phyloP scores from a whole-genome alignment of 2,113 vertebrate genomes.

The Tetrax tetrax region DNA sequence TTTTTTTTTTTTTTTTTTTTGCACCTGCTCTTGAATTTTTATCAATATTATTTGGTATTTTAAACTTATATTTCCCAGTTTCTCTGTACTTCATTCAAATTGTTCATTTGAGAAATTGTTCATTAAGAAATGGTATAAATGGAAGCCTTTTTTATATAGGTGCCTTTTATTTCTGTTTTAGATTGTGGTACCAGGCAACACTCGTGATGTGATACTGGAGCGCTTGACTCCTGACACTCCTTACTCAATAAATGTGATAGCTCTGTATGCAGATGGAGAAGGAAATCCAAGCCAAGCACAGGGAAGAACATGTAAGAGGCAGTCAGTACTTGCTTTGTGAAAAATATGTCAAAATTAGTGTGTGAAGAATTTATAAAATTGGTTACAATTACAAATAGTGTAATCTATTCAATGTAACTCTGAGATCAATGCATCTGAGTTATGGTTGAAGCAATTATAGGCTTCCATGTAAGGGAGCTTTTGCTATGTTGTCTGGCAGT shows the following conservation, averaged over 20 bases:
- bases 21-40: background rate
- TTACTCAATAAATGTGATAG: conserved; percentile 85
- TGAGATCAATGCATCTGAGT: background rate
- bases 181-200: conserved; percentile 88
- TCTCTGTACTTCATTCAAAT: background rate
- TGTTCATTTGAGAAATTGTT: background rate
- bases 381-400: background rate
- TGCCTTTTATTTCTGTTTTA: conserved; percentile 54
- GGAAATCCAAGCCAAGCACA: conserved; percentile 79
- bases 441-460: background rate
- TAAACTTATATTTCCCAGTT: background rate
- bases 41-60: background rate
- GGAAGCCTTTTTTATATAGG: background rate
- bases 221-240: conserved; percentile 87
- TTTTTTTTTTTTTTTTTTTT: background rate
- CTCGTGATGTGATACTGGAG: conserved; percentile 85
- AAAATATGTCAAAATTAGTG: background rate
- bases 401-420: background rate
- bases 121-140: background rate
- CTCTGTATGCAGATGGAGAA: conserved; percentile 89
- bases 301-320: conserved; percentile 88
- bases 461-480: background rate
- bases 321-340: background rate
- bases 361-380: background rate
- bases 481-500: background rate